Evolutionary conservation across 2,888 invertebrate species (phyloP), one percentile per base, ranked within the genome.

Genomic region (Pediacus dermestoides): DNA sequence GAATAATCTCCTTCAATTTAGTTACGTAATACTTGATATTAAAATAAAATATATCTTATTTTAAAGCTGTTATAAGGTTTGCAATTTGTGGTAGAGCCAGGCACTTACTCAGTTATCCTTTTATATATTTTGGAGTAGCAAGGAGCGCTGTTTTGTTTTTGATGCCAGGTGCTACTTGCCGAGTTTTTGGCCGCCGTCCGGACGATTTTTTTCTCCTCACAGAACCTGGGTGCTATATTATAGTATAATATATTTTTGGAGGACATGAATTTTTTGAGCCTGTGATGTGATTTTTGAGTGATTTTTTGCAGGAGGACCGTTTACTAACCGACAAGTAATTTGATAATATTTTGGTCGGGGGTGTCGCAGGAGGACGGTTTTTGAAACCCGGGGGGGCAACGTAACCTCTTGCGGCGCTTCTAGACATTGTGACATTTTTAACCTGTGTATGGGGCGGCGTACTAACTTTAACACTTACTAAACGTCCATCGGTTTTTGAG

Each of bases 391-490:
- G 63, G 59, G 66, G 63, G 67, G 68, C 61, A 58, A 57, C 53
- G 58, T 61, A 55, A 59, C 58, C 66, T 66, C 65, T 61, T 61
- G 63, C 66, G 64, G 52, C 62, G 60, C 70, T 68, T 68, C 67
- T 68, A 70, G 70, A 72, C 80, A 78, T 80, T 83, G 84, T 85
- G 85, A 84, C 85, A 85, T 81, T 83, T 84, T 85, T 85, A 74
- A 76, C 81, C 81, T 85, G 84, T 85, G 85, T 82, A 83, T 84
- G 85, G 85, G 85, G 84, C 83, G 78, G 78, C 82, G 83, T 82
- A 81, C 80, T 77, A 76, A 28, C 30, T 37, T 31, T 37, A 10
- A 6, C 3, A 69, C 64, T 66, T 73, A 71, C 73, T 51, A 63
- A 70, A 75, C 74, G 74, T 73, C 74, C 75, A 74, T 70, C 74